Evolutionary conservation across 1,140 invertebrate species (phyloP).

Genomic region (Bemisia tabaci): DNA sequence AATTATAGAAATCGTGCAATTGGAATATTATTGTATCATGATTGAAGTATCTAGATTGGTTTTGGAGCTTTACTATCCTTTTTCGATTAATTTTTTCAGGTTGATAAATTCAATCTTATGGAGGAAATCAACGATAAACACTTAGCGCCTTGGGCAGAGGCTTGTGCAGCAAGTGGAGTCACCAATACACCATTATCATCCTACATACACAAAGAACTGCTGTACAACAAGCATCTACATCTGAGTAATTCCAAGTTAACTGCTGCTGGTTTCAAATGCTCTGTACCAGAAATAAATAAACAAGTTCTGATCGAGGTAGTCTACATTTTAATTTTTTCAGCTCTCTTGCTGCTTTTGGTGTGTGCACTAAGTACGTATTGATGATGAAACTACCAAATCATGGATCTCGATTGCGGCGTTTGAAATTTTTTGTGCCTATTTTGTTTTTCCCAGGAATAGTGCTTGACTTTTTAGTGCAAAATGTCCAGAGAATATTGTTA

Average conservation of each 20-base stretch:
- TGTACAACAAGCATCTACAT: slow-evolving; percentile 64
- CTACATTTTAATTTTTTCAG: slow-evolving; percentile 7
- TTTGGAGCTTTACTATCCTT: too few relatives aligned
- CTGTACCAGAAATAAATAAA: slow-evolving; percentile 43
- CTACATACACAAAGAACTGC: slow-evolving; percentile 63
- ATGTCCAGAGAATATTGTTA: too few relatives aligned
- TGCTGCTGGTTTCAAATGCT: slow-evolving; percentile 36
- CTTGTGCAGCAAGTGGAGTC: slow-evolving; percentile 58
- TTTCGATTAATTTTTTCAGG: slow-evolving; percentile 40
- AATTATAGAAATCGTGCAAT: too few relatives aligned
- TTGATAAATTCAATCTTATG: slow-evolving; percentile 56
- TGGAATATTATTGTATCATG: too few relatives aligned
- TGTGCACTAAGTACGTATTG: too few relatives aligned
- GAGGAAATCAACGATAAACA: slow-evolving; percentile 88
- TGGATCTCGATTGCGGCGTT: too few relatives aligned
- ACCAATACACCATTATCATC: slow-evolving; percentile 75
- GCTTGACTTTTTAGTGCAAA: too few relatives aligned
- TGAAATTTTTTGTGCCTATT: too few relatives aligned
- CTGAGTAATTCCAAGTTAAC: slow-evolving; percentile 54
- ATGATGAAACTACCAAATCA: too few relatives aligned
- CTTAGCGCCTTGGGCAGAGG: slow-evolving; percentile 74
- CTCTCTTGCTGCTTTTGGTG: neutral
- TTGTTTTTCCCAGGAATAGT: too few relatives aligned
- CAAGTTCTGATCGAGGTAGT: slow-evolving; percentile 44
- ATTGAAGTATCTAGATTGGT: too few relatives aligned